Evolutionary conservation across 2,888 invertebrate genomes (phyloP).

Genomic region (Asteroscopus sphinx): DNA sequence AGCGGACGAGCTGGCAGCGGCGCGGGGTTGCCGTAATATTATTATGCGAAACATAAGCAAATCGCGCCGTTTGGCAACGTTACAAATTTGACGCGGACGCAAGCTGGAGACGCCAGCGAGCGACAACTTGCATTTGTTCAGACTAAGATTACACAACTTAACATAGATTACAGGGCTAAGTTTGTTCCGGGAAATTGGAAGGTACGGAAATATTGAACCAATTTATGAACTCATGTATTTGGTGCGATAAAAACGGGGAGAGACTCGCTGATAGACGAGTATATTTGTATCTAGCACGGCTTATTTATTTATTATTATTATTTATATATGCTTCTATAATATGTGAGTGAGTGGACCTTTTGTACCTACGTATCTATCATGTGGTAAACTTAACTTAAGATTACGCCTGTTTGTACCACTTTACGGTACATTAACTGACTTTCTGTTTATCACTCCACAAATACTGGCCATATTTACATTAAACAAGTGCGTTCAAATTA

Average conservation of each 20-base stretch:
- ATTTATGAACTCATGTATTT: no score
- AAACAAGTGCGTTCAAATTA: slow-evolving; percentile 36
- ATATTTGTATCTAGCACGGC: no score
- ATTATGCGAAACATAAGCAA: slow-evolving; percentile 39
- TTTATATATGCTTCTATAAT: no score
- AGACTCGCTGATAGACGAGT: no score
- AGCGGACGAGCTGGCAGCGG: slow-evolving; percentile 20
- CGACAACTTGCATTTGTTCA: background rate
- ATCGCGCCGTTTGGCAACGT: slow-evolving; percentile 37
- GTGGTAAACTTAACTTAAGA: background rate
- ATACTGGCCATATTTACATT: slow-evolving; percentile 17
- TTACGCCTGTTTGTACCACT: slow-evolving; percentile 2
- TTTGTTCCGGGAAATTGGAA: background rate
- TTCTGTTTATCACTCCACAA: slow-evolving; percentile 26
- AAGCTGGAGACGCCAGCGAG: slow-evolving; percentile 13
- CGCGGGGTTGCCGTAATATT: slow-evolving; percentile 21
- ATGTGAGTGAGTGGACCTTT: no score
- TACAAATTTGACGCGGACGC: slow-evolving; percentile 6
- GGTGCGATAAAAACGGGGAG: no score
- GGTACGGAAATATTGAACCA: background rate
- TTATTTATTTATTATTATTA: no score
- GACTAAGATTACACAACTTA: no score
- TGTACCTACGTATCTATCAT: background rate
- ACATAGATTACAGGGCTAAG: background rate
- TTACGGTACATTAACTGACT: slow-evolving; percentile 1